Base-by-base conservation (phyloP, 2,797 vertebrate species). In the Anguilla obscura region DNA sequence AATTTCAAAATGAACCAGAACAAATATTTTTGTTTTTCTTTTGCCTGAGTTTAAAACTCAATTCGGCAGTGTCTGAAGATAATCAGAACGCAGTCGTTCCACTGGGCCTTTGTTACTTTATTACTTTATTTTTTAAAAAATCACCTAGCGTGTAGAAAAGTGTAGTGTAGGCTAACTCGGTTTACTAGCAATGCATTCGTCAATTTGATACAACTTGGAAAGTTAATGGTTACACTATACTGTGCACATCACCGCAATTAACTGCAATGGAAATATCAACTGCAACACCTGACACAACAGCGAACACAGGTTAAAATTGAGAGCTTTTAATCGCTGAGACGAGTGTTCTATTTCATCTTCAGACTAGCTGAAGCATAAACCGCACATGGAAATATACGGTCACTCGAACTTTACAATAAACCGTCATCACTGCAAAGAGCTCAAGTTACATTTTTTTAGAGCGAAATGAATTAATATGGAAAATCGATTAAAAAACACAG, bases 221-320 rank as follows among this genome's bases (percentile, higher is more conserved):
- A 82, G 79, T 82, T 82, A 82, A 82, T 50, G 18, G 79, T 82
- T 82, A 82, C 3, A 82, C 5, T 21, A 50, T 50, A 48, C 50
- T 48, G 21, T 48, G 18, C 79, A 45, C 45, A n/a, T 33, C 79
- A 48, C 79, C 40, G 74, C 14, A 36, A 40, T 82, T 40, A 82
- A n/a, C 48, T 27, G 10, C 50, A 56, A 12, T 40, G 33, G 33
- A 16, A 16, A 45, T 79, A 21, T 5, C 33, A 45, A 45, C n/a
- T 36, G 3, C 56, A 85, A 85, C 33, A 36, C 27, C 52, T 21
- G n/a, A 85, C 50, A 16, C 52, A 16, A 56, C 8, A n/a, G 9
- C 30, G 54, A 82, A 48, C 10, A 50, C 21, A 12, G 1, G 18
- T 80, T n/a, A 24, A 82, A 24, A 82, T n/a, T 48, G 16, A n/a